Percentiles rank a stretch among this genome's conserved stretches.
Conservation (phyloP, 2,113 vertebrate genomes). For the Boleophthalmus pectinirostris region DNA sequence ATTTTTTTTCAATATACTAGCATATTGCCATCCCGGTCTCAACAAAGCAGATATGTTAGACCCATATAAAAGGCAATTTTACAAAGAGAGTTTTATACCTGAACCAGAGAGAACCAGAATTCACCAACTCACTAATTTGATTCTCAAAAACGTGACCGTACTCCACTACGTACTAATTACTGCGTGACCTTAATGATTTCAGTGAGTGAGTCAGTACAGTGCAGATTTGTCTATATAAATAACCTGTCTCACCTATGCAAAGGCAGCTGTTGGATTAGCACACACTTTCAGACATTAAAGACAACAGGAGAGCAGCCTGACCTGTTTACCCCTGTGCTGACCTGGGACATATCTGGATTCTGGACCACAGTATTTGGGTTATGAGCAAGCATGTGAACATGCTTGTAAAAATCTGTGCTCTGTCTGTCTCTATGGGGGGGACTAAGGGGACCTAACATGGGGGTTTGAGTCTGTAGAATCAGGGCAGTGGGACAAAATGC, state of each 20-base stretch:
- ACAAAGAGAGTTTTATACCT: too few relatives aligned
- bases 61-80: too few relatives aligned
- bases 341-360: conserved; percentile 16
- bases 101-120: background rate
- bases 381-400: conserved; percentile 36
- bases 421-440: conserved; percentile 11
- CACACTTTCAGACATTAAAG: conserved; percentile 3
- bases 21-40: too few relatives aligned
- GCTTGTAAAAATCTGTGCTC: conserved; percentile 23
- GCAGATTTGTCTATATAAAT: conserved; percentile 24
- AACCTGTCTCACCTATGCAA: conserved; percentile 43
- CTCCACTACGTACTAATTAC: background rate
- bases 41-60: too few relatives aligned
- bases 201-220: conserved; percentile 32
- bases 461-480: conserved; percentile 33
- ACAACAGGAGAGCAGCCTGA: conserved; percentile 22
- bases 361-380: conserved; percentile 41
- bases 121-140: background rate
- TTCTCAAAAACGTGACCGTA: conserved; percentile 19
- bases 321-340: conserved; percentile 38
- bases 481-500: conserved; percentile 57
- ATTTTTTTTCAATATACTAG: too few relatives aligned
- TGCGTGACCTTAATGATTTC: conserved; percentile 35
- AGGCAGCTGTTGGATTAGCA: conserved; percentile 37
- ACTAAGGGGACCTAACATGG: conserved; percentile 10